Conservation (phyloP, 2,113 vertebrate species). For the Panurus biarmicus region DNA sequence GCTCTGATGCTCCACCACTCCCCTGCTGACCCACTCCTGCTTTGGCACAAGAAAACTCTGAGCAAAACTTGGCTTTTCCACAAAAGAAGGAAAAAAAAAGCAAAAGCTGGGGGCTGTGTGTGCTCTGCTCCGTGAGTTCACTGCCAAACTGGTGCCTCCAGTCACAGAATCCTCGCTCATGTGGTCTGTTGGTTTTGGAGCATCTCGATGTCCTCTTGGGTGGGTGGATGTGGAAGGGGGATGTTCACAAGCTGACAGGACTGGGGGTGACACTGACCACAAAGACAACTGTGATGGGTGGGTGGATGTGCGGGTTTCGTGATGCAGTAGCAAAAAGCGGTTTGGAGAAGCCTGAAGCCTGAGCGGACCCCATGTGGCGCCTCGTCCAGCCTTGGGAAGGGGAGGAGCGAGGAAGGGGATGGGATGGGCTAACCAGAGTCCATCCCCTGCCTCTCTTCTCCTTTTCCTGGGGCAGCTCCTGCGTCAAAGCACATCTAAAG, state of each 20-base stretch:
- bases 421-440: not conserved
- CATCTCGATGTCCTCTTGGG: not conserved
- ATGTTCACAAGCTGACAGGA: not conserved
- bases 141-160: not conserved
- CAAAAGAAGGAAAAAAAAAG: not conserved
- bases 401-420: not conserved
- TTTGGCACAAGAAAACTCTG: not conserved
- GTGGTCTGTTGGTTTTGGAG: not conserved
- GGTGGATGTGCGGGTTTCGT: not conserved
- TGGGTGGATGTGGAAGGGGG: not conserved
- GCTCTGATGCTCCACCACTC: not conserved
- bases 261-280: not conserved
- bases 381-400: not conserved
- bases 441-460: not conserved
- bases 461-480: not conserved
- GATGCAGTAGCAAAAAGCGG: not conserved
- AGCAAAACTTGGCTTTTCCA: not conserved
- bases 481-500: accelerated
- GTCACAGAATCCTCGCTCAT: not conserved
- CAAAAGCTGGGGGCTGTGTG: not conserved
- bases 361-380: not conserved
- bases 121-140: not conserved
- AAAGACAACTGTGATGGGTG: not conserved
- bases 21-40: not conserved
- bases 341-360: not conserved